These are phyloP conservation scores for Bufo bufo DNA, from an alignment of 2,113 vertebrate genomes.

Conservation along the genomic window DNA sequence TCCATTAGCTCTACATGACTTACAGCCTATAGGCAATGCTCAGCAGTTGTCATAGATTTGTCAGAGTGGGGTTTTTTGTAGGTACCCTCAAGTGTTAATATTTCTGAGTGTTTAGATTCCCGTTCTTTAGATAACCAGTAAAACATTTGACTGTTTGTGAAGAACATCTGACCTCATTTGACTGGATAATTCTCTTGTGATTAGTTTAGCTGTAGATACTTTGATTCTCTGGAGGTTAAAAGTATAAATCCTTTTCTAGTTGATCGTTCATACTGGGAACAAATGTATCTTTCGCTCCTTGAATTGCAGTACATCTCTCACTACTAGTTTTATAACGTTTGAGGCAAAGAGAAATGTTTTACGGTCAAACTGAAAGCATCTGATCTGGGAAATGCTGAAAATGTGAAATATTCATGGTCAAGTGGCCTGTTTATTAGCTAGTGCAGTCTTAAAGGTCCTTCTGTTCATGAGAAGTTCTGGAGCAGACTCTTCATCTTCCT, in stretches of 20 bases:
- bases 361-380: conserved; percentile 37
- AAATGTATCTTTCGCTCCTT: not conserved
- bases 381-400: conserved; percentile 43
- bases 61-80: not conserved
- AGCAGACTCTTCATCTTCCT: conserved; percentile 19
- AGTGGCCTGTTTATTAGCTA: conserved; percentile 36
- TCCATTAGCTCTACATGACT: not conserved
- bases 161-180: not conserved
- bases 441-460: conserved; percentile 26
- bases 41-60: not conserved
- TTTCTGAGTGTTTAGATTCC: not conserved
- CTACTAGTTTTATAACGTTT: conserved; percentile 37
- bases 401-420: conserved; percentile 43
- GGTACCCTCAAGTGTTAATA: not conserved
- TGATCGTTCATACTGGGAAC: conserved; percentile 4
- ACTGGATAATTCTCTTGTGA: not conserved
- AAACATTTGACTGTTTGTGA: not conserved
- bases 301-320: conserved; percentile 11
- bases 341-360: conserved; percentile 31
- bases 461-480: conserved; percentile 23
- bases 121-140: not conserved
- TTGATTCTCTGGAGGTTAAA: conserved; percentile 5
- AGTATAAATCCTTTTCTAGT: conserved; percentile 18
- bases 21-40: not conserved
- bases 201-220: not conserved